Percentiles rank a stretch among this genome's conserved stretches.
Evolutionary conservation across 2,888 invertebrate species (phyloP).

Genomic region (Drosophila ezoana): DNA sequence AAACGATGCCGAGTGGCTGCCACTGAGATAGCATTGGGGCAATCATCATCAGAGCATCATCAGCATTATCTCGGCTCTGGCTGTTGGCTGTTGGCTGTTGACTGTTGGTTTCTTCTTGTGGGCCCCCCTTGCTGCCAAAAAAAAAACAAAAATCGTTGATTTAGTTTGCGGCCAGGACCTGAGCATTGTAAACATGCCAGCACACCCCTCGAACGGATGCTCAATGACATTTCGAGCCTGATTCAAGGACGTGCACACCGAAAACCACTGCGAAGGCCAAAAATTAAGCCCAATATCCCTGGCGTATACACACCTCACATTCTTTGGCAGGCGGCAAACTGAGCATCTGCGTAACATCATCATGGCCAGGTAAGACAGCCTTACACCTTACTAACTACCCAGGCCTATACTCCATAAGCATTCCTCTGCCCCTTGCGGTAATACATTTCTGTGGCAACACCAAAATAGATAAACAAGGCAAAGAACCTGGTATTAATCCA

Average conservation of each 20-base stretch:
- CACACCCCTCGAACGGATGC: slow-evolving; percentile 33
- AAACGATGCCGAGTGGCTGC: slow-evolving; percentile 61
- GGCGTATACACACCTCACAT: background rate
- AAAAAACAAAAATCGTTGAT: slow-evolving; percentile 51
- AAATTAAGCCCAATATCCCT: slow-evolving; percentile 27
- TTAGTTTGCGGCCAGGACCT: slow-evolving; percentile 58
- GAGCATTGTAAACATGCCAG: slow-evolving; percentile 61
- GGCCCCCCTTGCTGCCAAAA: slow-evolving; percentile 4
- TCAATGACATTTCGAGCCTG: slow-evolving; percentile 59
- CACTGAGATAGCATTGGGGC: slow-evolving; percentile 52
- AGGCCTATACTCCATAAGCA: background rate
- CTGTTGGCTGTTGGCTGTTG: background rate
- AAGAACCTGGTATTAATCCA: slow-evolving; percentile 1
- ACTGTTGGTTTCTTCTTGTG: background rate
- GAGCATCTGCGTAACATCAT: slow-evolving; percentile 44
- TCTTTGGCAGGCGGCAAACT: slow-evolving; percentile 3
- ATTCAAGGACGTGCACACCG: slow-evolving; percentile 45
- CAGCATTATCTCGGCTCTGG: slow-evolving; percentile 35
- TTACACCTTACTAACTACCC: slow-evolving; percentile 1
- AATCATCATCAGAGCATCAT: slow-evolving; percentile 50
- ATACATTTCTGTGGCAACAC: slow-evolving; percentile 13
- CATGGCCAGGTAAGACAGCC: slow-evolving; percentile 56
- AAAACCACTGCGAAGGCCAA: slow-evolving; percentile 36
- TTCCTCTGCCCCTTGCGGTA: background rate
- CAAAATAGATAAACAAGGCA: slow-evolving; percentile 10